Percentiles rank a stretch among this genome's conserved stretches.
Evolutionary conservation across 2,888 invertebrate genomes (phyloP).

Genomic region (Oscheius sp.): DNA sequence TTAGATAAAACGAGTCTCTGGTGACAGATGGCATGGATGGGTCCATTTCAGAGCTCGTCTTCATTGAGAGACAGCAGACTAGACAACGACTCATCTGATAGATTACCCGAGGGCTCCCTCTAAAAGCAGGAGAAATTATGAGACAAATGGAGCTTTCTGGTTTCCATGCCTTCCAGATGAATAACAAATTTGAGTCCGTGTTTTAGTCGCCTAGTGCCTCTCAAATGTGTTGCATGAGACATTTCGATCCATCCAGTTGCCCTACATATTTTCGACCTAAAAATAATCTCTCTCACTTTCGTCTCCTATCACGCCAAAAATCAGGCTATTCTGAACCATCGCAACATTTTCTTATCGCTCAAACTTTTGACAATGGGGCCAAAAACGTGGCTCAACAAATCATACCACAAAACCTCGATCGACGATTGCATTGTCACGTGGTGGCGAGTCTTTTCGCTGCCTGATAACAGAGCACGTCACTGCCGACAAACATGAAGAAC

Average conservation of each 20-base stretch:
- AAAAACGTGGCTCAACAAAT: constrained; percentile 8
- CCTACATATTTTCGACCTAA: background rate
- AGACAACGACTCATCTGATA: constrained; percentile 7
- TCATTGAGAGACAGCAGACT: background rate
- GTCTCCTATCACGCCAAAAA: background rate
- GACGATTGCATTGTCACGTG: constrained; percentile 26
- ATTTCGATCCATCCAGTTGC: too few relatives aligned
- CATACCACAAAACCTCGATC: constrained; percentile 13
- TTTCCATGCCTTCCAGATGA: too few relatives aligned
- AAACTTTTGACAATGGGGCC: background rate
- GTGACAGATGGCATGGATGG: background rate
- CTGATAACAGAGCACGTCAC: constrained; percentile 13
- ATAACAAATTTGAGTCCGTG: too few relatives aligned
- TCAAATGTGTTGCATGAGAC: too few relatives aligned
- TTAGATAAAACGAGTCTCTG: too few relatives aligned
- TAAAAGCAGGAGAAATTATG: too few relatives aligned
- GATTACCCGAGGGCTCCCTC: too few relatives aligned
- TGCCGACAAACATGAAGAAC: background rate
- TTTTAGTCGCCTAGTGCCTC: too few relatives aligned
- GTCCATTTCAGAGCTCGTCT: background rate
- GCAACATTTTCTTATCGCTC: background rate
- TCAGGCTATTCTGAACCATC: background rate
- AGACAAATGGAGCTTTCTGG: too few relatives aligned
- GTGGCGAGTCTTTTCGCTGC: background rate
- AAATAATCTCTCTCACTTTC: background rate